A percentile compares a stretch with the other conserved stretches of the same genome.
Evolutionary conservation across 2,797 vertebrate species (phyloP).

Genomic region (Taeniopygia guttata): DNA sequence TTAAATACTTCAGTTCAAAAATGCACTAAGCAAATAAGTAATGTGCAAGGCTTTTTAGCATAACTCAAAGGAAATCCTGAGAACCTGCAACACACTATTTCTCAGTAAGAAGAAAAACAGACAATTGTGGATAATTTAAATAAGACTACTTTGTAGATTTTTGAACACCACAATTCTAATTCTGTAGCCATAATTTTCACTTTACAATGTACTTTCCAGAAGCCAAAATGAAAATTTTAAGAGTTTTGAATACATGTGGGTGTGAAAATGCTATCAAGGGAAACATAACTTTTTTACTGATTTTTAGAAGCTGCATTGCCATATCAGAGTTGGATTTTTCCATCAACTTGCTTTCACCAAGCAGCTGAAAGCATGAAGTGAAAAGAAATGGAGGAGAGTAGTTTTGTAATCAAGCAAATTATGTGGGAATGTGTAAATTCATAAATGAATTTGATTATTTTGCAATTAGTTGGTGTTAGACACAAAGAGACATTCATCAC

Average conservation of each 20-base stretch:
- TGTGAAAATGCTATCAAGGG: slow-evolving; percentile 24
- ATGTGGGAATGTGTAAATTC: not conserved
- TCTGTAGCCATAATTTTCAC: slow-evolving; percentile 21
- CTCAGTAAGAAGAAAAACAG: slow-evolving; percentile 23
- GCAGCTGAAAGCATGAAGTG: not conserved
- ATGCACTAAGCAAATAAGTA: slow-evolving; percentile 25
- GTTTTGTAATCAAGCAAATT: not conserved
- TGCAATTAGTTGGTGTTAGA: not conserved
- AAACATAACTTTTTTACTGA: slow-evolving; percentile 14
- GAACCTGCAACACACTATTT: not conserved
- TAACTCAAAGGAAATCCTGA: slow-evolving; percentile 36
- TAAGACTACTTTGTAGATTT: slow-evolving; percentile 28
- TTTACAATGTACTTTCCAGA: slow-evolving; percentile 23
- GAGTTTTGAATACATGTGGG: not conserved
- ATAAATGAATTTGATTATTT: not conserved
- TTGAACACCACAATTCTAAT: slow-evolving; percentile 25
- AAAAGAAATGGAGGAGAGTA: not conserved
- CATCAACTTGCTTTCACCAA: not conserved
- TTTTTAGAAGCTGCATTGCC: not conserved
- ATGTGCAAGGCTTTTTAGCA: slow-evolving; percentile 4
- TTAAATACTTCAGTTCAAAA: slow-evolving; percentile 42
- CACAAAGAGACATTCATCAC: not conserved
- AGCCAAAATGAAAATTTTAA: slow-evolving; percentile 35
- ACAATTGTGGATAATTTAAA: slow-evolving; percentile 57
- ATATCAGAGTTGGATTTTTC: not conserved